Evolutionary conservation across 1,140 invertebrate genomes (phyloP), one percentile per base, ranked within the genome.

Genomic region (Steinernema feltiae): DNA sequence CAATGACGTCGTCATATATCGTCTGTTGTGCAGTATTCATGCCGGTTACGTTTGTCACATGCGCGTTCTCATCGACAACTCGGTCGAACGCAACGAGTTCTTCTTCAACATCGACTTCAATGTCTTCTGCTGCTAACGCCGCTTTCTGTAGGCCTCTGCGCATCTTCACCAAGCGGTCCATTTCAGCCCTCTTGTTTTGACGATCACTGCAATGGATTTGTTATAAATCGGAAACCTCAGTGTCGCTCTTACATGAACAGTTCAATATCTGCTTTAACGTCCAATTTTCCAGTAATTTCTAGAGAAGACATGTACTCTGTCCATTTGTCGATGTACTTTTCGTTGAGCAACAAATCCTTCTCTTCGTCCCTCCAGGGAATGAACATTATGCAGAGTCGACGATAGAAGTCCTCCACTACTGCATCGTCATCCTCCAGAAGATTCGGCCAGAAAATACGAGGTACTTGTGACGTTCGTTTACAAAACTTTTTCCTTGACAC

Each of bases 331-430:
- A 15, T 21, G 24, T 46, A 46, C n/a, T 3, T 15, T 7, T 63
- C 24, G 53, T n/a, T 7, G 53, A 27, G 24, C 15, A 21, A 21
- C 53, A 27, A 3, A 63, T 15, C 53, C 3, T 3, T 0, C n/a
- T 35, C 21, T 75, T 75, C 73, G 21, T 1, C 1, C 3, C 73
- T 1, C 73, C 73, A 75, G 3, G 73, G 73, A n/a, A 70, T 73
- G 73, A 75, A 75, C 0, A 75, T 21, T 0, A 75, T 27, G 3
- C 48, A 70, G 32, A 75, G 53, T 27, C 73, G 53, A n/a, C 73
- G 21, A 53, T 70, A 73, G 69, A 24, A 70, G 30, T 73, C 73
- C 32, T 75, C 73, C 1, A 27, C 17, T n/a, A 1, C 17, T 1
- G 3, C 29, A 18, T 12, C 32, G 30, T 74, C 35, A 0, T 7